Percentiles rank a stretch among this genome's conserved stretches.
Evolutionary conservation across 2,888 invertebrate genomes (phyloP).

Genomic region (Pristionchus fissidentatus): DNA sequence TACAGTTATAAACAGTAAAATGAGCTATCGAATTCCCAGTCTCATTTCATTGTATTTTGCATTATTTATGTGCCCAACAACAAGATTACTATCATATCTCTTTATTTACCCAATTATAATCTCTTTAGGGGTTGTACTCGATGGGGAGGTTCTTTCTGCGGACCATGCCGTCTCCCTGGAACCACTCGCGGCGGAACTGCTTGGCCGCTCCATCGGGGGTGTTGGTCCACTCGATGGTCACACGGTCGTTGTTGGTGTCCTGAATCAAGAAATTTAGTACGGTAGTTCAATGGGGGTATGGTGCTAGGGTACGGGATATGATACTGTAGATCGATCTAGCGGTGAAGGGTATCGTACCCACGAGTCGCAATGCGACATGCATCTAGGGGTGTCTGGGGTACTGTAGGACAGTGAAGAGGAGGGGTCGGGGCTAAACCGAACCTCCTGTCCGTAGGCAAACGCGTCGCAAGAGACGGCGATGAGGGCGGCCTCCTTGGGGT

Average conservation of each 20-base stretch:
- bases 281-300: neutral
- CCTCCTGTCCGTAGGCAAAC: conserved; percentile 10
- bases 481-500: neutral
- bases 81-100: too few relatives aligned
- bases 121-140: neutral
- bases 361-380: too few relatives aligned
- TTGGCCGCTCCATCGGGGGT: neutral
- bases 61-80: too few relatives aligned
- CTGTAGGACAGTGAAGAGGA: neutral
- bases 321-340: neutral
- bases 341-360: too few relatives aligned
- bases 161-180: neutral
- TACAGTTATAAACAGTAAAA: too few relatives aligned
- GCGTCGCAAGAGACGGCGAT: neutral
- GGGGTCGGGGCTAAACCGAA: neutral
- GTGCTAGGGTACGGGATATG: too few relatives aligned
- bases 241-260: conserved; percentile 1
- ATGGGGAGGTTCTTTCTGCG: conserved; percentile 24
- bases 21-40: too few relatives aligned
- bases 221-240: conserved; percentile 17
- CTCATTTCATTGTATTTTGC: too few relatives aligned
- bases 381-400: too few relatives aligned
- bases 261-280: neutral
- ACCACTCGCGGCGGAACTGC: conserved; percentile 8
- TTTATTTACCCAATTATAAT: too few relatives aligned